Conservation (phyloP, 2,113 vertebrate genomes). For the Sceloporus tristichus region DNA sequence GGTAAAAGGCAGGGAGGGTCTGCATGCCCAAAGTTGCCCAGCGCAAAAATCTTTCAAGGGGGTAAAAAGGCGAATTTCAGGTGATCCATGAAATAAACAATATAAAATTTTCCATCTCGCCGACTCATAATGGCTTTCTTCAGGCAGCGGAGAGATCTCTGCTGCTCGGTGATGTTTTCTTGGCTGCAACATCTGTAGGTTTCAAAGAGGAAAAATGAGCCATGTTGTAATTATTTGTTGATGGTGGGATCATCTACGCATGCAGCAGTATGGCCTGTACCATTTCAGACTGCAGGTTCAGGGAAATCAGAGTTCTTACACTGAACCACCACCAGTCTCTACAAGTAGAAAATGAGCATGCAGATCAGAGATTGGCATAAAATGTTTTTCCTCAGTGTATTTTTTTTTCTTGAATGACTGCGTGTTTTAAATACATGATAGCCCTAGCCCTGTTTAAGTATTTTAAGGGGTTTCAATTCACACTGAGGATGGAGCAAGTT, state of each 20-base stretch:
- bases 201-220: constrained; percentile 66
- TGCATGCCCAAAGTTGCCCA: not conserved
- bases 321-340: not conserved
- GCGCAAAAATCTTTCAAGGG: constrained; percentile 49
- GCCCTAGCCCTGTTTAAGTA: too few species aligned
- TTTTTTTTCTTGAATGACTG: not conserved
- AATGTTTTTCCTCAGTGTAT: not conserved
- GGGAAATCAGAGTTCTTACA: not conserved
- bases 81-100: constrained; percentile 54
- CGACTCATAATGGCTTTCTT: constrained; percentile 58
- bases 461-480: too few species aligned
- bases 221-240: constrained; percentile 60
- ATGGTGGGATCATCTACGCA: constrained; percentile 22
- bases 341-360: not conserved
- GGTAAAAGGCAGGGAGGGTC: constrained; percentile 4
- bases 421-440: not conserved
- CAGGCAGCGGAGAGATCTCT: constrained; percentile 58
- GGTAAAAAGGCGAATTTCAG: constrained; percentile 47
- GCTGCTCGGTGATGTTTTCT: constrained; percentile 48
- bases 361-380: not conserved
- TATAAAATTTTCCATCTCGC: constrained; percentile 43
- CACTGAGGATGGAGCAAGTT: too few species aligned
- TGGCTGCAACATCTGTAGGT: constrained; percentile 51
- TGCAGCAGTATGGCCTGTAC: constrained; percentile 48
- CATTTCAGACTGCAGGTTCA: not conserved